A percentile compares a stretch with the other conserved stretches of the same genome.
Evolutionary conservation across 2,113 vertebrate species (phyloP).

Genomic region (Thymallus thymallus): DNA sequence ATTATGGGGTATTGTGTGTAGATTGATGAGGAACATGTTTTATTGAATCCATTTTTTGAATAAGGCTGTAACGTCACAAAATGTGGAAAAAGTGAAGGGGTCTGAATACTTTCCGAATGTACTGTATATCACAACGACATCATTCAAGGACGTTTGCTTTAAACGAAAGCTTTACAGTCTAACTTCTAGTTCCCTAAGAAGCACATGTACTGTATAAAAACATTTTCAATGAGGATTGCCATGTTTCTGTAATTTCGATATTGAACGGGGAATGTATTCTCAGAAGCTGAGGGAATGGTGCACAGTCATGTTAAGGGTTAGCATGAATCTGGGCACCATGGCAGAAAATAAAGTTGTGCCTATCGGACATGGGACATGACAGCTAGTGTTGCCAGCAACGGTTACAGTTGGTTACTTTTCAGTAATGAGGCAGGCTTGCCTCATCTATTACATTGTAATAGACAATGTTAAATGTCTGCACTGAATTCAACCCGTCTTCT

Average conservation of each 20-base stretch:
- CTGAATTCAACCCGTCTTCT: too few relatives aligned
- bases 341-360: background rate
- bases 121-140: background rate
- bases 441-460: too few relatives aligned
- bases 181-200: constrained; percentile 13
- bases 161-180: constrained; percentile 53
- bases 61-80: too few relatives aligned
- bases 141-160: background rate
- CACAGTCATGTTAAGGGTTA: constrained; percentile 38
- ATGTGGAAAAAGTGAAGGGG: too few relatives aligned
- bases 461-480: too few relatives aligned
- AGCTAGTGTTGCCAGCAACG: too few relatives aligned
- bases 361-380: too few relatives aligned
- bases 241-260: constrained; percentile 16
- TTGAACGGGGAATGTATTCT: constrained; percentile 19
- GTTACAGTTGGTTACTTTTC: background rate
- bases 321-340: background rate
- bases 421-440: background rate
- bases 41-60: too few relatives aligned
- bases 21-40: too few relatives aligned
- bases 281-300: constrained; percentile 36
- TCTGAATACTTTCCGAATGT: too few relatives aligned
- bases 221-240: constrained; percentile 9
- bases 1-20: too few relatives aligned
- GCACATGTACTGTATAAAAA: background rate